Evolutionary conservation across 1,140 invertebrate species (phyloP).

Genomic region (Drosophila mojavensis): DNA sequence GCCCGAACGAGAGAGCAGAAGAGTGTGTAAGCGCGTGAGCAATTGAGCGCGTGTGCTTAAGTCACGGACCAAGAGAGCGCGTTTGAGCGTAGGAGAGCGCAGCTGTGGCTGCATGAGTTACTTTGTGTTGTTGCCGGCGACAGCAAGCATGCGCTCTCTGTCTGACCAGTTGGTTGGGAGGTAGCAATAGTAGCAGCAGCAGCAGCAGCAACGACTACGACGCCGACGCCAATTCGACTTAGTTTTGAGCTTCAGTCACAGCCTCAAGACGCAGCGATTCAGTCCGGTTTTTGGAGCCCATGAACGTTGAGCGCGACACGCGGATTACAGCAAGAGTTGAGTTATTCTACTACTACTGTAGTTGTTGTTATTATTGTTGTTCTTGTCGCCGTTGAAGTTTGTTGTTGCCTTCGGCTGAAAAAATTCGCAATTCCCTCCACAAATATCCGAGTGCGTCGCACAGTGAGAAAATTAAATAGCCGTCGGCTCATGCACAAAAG

Average conservation of each 20-base stretch:
- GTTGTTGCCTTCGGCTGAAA: slow-evolving; percentile 28
- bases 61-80: not conserved
- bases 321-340: slow-evolving; percentile 43
- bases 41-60: not conserved
- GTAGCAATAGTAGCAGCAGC: not conserved
- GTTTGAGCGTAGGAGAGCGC: slow-evolving; percentile 19
- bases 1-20: not conserved
- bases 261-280: slow-evolving; percentile 42
- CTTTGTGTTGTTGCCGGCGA: slow-evolving; percentile 36
- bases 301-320: slow-evolving; percentile 68
- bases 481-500: slow-evolving; percentile 33
- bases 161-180: slow-evolving; percentile 44
- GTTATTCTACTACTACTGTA: not conserved
- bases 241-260: slow-evolving; percentile 41
- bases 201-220: slow-evolving; percentile 10
- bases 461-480: slow-evolving; percentile 38
- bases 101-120: slow-evolving; percentile 23
- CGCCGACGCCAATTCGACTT: slow-evolving; percentile 25
- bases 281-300: slow-evolving; percentile 78
- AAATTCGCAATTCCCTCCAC: slow-evolving; percentile 33
- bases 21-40: not conserved
- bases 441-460: slow-evolving; percentile 53
- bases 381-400: slow-evolving; percentile 15
- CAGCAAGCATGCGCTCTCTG: slow-evolving; percentile 79
- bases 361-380: slow-evolving; percentile 20